A percentile compares a stretch with the other conserved stretches of the same genome.
phyloP scores from a whole-genome alignment of 2,113 vertebrate species.

The Okapia johnstoni region DNA sequence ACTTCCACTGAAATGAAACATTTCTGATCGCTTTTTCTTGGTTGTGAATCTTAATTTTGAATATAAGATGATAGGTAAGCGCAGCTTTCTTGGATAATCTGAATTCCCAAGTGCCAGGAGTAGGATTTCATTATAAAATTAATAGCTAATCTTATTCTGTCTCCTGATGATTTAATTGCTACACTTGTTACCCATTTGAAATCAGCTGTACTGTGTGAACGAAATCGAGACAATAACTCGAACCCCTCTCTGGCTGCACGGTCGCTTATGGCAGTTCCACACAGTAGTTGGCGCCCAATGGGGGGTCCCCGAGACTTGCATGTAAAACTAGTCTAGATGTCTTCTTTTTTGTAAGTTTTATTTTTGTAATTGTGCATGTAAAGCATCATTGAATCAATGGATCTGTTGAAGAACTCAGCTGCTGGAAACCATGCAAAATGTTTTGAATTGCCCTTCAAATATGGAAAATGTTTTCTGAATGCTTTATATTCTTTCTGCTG shows the following conservation, averaged over 20 bases:
- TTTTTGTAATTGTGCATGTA: conserved; percentile 99
- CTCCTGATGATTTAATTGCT: conserved; percentile 84
- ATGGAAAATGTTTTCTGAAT: conserved; percentile 99
- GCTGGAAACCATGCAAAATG: conserved; percentile 99
- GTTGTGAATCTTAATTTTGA: conserved; percentile 79
- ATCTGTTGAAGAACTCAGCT: conserved; percentile 99
- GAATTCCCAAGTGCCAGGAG: conserved; percentile 84
- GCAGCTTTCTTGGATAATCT: conserved; percentile 82
- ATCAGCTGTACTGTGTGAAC: conserved; percentile 88
- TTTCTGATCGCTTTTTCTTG: conserved; percentile 75
- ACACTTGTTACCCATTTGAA: conserved; percentile 83
- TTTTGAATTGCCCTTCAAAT: conserved; percentile 99
- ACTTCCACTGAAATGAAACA: conserved; percentile 67
- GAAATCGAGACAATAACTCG: conserved; percentile 86
- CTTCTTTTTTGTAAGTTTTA: conserved; percentile 98
- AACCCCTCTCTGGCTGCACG: conserved; percentile 88
- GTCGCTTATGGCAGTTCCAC: conserved; percentile 88
- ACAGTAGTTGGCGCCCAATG: conserved; percentile 87
- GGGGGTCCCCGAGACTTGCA: conserved; percentile 98
- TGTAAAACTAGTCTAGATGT: conserved; percentile 99
- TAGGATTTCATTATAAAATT: conserved; percentile 79
- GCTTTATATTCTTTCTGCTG: conserved; percentile 99
- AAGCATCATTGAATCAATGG: conserved; percentile 99
- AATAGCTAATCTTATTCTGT: conserved; percentile 80
- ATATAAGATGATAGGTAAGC: conserved; percentile 75